Conservation (phyloP, 1,140 invertebrate genomes). For the Pseudomyrmex pallidus region DNA sequence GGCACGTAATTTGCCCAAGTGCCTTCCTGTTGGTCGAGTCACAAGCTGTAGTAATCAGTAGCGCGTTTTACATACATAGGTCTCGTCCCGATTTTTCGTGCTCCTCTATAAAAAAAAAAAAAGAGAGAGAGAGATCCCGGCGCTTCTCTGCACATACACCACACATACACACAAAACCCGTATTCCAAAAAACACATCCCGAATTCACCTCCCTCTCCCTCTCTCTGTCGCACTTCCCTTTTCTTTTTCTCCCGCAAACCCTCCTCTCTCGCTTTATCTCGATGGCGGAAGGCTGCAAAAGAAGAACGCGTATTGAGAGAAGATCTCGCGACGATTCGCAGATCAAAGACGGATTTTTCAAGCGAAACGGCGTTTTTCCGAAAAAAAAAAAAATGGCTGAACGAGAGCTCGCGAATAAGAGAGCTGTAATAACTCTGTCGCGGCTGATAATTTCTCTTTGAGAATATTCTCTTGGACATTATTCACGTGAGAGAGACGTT, state of each 20-base stretch:
- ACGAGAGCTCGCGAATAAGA: constrained; percentile 35
- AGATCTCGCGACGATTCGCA: constrained; percentile 16
- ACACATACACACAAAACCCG: constrained; percentile 1
- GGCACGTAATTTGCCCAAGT: constrained; percentile 85
- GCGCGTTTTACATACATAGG: constrained; percentile 68
- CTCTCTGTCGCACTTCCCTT: constrained; percentile 27
- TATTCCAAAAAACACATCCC: constrained; percentile 44
- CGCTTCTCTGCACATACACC: constrained; percentile 51
- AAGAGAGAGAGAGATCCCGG: constrained; percentile 31
- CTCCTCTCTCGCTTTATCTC: constrained; percentile 7
- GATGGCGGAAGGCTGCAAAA: constrained; percentile 49
- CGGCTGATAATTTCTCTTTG: not conserved
- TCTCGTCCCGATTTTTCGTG: constrained; percentile 74
- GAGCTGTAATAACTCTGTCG: constrained; percentile 6
- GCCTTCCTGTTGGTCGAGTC: constrained; percentile 84
- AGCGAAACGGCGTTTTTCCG: not conserved
- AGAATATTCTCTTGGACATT: too few relatives aligned
- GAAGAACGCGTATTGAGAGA: not conserved
- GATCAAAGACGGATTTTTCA: constrained; percentile 13
- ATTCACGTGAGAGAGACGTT: too few relatives aligned
- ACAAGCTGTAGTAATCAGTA: constrained; percentile 79
- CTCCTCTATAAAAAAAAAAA: constrained; percentile 22
- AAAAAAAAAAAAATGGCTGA: constrained; percentile 1
- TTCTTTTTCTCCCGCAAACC: constrained; percentile 13
- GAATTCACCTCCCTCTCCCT: constrained; percentile 57